Percentiles rank a stretch among this genome's conserved stretches.
phyloP scores from a whole-genome alignment of 2,113 vertebrate genomes.

The Geococcyx californianus region DNA sequence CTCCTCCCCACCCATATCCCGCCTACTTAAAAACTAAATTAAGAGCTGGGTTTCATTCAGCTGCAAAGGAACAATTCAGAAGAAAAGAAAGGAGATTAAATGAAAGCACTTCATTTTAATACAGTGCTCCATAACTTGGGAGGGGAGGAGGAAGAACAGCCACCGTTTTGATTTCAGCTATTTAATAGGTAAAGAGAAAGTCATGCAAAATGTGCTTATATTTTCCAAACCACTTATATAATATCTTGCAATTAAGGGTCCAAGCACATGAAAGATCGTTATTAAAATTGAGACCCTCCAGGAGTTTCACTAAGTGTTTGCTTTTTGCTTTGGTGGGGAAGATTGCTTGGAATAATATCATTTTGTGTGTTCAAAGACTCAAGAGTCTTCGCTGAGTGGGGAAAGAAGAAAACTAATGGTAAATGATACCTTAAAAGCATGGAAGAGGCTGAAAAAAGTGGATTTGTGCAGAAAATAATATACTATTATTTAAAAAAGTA shows the following conservation, averaged over 20 bases:
- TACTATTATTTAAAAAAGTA: slow-evolving; percentile 74
- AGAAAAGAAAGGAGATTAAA: slow-evolving; percentile 20
- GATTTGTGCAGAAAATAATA: slow-evolving; percentile 72
- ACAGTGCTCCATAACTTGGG: neutral
- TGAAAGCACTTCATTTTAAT: slow-evolving; percentile 9
- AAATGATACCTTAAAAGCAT: slow-evolving; percentile 75
- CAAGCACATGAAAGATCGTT: slow-evolving; percentile 56
- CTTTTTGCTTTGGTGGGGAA: slow-evolving; percentile 60
- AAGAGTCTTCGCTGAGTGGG: slow-evolving; percentile 13
- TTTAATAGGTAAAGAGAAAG: slow-evolving; percentile 65
- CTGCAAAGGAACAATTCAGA: neutral
- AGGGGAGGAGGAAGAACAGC: neutral
- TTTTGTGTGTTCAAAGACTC: slow-evolving; percentile 65
- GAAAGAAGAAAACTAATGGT: slow-evolving; percentile 15
- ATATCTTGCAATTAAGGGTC: slow-evolving; percentile 66
- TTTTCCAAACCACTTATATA: slow-evolving; percentile 56
- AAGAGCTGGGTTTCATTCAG: neutral
- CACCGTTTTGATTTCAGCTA: slow-evolving; percentile 47
- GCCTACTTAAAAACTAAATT: neutral
- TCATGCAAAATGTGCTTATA: slow-evolving; percentile 41
- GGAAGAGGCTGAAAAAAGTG: slow-evolving; percentile 65
- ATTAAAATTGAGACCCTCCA: slow-evolving; percentile 62
- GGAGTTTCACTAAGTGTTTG: slow-evolving; percentile 65
- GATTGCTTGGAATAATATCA: slow-evolving; percentile 43
- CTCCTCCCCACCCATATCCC: neutral